phyloP scores from a whole-genome alignment of 2,797 vertebrate genomes.

The Eremophila alpestris region DNA sequence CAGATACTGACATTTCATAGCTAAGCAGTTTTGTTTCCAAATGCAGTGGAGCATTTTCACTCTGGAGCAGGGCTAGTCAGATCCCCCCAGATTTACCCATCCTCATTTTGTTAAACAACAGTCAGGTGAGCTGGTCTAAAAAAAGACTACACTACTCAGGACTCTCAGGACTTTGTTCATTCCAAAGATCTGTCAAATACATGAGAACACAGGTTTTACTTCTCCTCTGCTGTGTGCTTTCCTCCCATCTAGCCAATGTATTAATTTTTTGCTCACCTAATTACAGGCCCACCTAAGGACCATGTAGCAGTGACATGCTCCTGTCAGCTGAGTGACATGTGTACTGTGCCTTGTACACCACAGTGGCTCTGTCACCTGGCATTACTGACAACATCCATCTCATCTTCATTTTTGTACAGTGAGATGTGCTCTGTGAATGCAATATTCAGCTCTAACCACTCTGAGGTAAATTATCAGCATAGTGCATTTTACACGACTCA shows the following conservation, averaged over 20 bases:
- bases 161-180: not conserved
- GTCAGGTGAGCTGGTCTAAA: not conserved
- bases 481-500: slow-evolving; percentile 3
- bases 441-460: slow-evolving; percentile 2
- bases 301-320: not conserved
- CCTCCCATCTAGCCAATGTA: not conserved
- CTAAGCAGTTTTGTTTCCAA: not conserved
- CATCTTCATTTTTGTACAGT: not conserved
- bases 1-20: not conserved
- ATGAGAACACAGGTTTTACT: not conserved
- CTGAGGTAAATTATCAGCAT: slow-evolving; percentile 6
- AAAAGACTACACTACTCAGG: not conserved
- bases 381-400: slow-evolving; percentile 15
- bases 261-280: slow-evolving; percentile 20
- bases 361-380: slow-evolving; percentile 8
- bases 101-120: not conserved
- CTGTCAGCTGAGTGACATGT: not conserved
- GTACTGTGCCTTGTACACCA: not conserved
- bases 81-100: accelerated
- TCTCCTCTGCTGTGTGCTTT: not conserved
- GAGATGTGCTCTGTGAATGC: slow-evolving; percentile 1
- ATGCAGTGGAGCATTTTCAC: not conserved
- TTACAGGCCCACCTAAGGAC: not conserved
- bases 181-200: not conserved
- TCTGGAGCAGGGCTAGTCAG: not conserved